phyloP scores from a whole-genome alignment of 2,113 vertebrate species.

The Ageneiosus marmoratus region DNA sequence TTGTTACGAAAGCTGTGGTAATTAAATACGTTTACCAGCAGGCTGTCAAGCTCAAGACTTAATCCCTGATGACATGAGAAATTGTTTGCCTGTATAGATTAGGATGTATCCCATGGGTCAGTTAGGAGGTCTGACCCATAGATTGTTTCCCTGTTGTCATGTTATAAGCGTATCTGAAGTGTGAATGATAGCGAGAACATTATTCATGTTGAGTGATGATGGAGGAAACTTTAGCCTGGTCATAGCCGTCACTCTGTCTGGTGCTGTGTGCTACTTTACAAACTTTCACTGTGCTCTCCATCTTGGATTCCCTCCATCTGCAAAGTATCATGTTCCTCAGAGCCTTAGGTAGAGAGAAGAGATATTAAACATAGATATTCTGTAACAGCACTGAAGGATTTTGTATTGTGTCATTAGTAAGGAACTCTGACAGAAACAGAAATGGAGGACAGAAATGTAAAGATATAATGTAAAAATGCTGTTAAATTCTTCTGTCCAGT shows the following conservation, averaged over 20 bases:
- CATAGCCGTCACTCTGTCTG: conserved; percentile 21
- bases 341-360: conserved; percentile 27
- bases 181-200: conserved; percentile 22
- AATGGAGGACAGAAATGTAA: background rate
- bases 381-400: conserved; percentile 11
- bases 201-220: conserved; percentile 44
- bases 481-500: background rate
- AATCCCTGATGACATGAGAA: conserved; percentile 34
- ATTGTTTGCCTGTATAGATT: conserved; percentile 34
- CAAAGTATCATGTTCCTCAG: conserved; percentile 26
- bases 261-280: conserved; percentile 18
- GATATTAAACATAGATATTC: conserved; percentile 42
- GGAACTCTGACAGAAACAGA: background rate
- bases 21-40: conserved; percentile 13
- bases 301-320: conserved; percentile 41
- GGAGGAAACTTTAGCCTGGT: conserved; percentile 13
- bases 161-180: conserved; percentile 34
- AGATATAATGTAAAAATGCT: background rate
- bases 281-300: conserved; percentile 30
- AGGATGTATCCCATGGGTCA: conserved; percentile 31
- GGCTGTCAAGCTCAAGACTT: conserved; percentile 31
- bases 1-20: conserved; percentile 8
- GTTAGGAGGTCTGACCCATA: conserved; percentile 4
- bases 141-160: background rate
- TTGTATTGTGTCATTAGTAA: conserved; percentile 1